Percentiles rank a stretch among this genome's conserved stretches.
Evolutionary conservation across 2,797 vertebrate species (phyloP).

Genomic region (Sebastolobus alascanus): DNA sequence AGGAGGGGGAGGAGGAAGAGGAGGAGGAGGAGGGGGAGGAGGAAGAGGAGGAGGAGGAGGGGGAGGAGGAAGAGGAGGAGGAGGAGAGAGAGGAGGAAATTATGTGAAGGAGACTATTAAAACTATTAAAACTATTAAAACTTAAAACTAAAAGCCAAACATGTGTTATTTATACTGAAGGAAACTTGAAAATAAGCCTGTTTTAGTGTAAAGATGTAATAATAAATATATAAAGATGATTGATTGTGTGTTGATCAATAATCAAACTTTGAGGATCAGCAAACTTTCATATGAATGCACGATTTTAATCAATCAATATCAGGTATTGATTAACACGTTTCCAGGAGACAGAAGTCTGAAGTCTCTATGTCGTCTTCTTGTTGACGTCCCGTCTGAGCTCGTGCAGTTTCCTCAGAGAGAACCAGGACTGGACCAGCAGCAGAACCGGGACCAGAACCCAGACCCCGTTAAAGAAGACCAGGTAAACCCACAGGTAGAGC

Average conservation of each 20-base stretch:
- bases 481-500: constrained; percentile 88
- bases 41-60: too few species aligned
- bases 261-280: background rate
- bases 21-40: too few species aligned
- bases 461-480: constrained; percentile 85
- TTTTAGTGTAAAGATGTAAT: background rate
- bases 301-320: background rate
- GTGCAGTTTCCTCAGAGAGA: constrained; percentile 71
- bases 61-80: too few species aligned
- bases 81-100: background rate
- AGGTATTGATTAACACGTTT: background rate
- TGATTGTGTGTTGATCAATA: background rate
- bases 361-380: constrained; percentile 19
- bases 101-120: background rate
- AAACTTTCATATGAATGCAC: background rate
- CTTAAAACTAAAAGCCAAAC: background rate
- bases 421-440: constrained; percentile 87
- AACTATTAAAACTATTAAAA: too few species aligned
- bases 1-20: too few species aligned
- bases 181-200: background rate
- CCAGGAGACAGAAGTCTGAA: background rate
- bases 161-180: background rate
- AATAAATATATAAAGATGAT: background rate
- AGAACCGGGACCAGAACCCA: constrained; percentile 83
- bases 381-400: background rate